Evolutionary conservation across 2,888 invertebrate genomes (phyloP).

Genomic region (Pristionchus mayeri): DNA sequence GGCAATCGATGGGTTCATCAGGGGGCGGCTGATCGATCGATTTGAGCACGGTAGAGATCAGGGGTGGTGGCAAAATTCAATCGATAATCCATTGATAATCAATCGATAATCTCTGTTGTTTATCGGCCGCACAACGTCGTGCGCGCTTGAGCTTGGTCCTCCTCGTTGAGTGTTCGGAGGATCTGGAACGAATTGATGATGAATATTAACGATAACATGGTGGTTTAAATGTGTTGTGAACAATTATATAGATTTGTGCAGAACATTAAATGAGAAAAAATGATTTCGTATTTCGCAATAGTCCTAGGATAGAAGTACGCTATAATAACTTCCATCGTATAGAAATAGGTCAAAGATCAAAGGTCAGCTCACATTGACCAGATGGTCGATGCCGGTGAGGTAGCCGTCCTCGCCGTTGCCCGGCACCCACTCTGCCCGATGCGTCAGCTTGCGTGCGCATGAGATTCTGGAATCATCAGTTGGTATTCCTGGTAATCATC

Average conservation of each 20-base stretch:
- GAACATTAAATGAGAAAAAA: no score
- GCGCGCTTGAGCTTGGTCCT: not conserved
- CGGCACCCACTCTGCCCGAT: conserved; percentile 87
- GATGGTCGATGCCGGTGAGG: conserved; percentile 90
- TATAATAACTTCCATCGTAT: no score
- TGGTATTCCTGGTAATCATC: no score
- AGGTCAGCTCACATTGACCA: conserved; percentile 81
- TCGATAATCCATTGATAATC: not conserved
- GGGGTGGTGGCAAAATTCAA: not conserved
- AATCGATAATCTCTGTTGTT: not conserved
- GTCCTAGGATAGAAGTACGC: no score
- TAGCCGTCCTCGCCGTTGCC: conserved; percentile 98
- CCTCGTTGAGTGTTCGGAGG: conserved; percentile 8
- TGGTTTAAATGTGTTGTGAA: no score
- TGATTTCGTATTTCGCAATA: no score
- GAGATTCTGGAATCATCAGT: conserved; percentile 3
- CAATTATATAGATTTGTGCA: no score
- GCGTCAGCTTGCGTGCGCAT: conserved; percentile 80
- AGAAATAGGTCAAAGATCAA: conserved; percentile 17
- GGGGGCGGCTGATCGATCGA: not conserved
- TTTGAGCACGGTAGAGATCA: not conserved
- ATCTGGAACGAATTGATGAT: conserved; percentile 5
- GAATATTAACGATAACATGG: no score
- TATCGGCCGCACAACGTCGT: not conserved
- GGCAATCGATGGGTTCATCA: conserved; percentile 14